Evolutionary conservation across 2,797 vertebrate genomes (phyloP).

Genomic region (Podarcis lilfordi): DNA sequence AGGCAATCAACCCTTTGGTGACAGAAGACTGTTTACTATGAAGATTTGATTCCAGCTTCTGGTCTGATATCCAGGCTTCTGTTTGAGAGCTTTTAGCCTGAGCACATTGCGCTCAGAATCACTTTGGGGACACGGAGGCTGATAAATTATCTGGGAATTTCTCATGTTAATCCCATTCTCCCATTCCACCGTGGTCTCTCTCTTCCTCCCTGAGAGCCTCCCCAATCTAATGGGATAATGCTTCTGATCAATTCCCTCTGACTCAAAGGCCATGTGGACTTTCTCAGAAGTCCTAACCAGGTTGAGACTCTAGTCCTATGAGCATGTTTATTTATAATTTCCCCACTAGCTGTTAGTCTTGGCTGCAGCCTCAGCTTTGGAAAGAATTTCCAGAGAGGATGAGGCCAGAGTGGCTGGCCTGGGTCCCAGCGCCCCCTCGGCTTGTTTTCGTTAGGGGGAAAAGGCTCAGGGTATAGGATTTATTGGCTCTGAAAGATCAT

Average conservation of each 20-base stretch:
- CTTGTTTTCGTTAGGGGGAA: not conserved
- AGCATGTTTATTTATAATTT: slow-evolving; percentile 37
- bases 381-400: slow-evolving; percentile 28
- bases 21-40: slow-evolving; percentile 24
- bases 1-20: not conserved
- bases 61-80: slow-evolving; percentile 27
- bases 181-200: slow-evolving; percentile 5
- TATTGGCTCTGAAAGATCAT: not conserved
- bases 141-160: slow-evolving; percentile 41
- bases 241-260: slow-evolving; percentile 34
- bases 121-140: slow-evolving; percentile 5
- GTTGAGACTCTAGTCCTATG: slow-evolving; percentile 23
- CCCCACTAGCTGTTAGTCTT: slow-evolving; percentile 38
- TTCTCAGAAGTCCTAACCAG: slow-evolving; percentile 34
- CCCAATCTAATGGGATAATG: slow-evolving; percentile 11
- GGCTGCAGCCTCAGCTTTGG: slow-evolving; percentile 18
- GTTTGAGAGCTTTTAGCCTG: slow-evolving; percentile 23
- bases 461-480: not conserved
- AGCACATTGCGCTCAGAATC: slow-evolving; percentile 11
- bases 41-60: slow-evolving; percentile 19
- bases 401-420: slow-evolving; percentile 12
- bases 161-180: slow-evolving; percentile 25
- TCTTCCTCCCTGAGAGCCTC: slow-evolving; percentile 3
- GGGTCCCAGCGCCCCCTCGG: not conserved
- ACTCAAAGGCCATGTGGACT: slow-evolving; percentile 40